phyloP scores from a whole-genome alignment of 2,797 vertebrate genomes.

The Rallus crepitans region DNA sequence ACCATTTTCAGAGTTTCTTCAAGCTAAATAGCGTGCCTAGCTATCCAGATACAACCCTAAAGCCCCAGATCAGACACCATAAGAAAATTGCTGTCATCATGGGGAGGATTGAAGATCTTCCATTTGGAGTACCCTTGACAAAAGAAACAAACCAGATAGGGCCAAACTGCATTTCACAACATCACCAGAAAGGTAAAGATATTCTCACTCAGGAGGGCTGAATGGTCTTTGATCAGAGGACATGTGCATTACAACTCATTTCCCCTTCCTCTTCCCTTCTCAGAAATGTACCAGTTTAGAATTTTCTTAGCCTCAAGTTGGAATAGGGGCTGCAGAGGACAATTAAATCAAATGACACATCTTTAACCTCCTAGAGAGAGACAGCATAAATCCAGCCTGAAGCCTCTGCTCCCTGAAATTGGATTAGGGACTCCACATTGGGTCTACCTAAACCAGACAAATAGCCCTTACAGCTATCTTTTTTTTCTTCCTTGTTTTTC shows the following conservation, averaged over 20 bases:
- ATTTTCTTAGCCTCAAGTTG: not conserved
- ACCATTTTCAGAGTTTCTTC: not conserved
- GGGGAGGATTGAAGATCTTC: not conserved
- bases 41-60: not conserved
- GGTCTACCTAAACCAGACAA: not conserved
- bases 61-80: not conserved
- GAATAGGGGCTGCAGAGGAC: not conserved
- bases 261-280: not conserved
- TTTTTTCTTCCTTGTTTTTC: not conserved
- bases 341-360: not conserved
- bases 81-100: not conserved
- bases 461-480: not conserved
- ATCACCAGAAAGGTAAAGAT: not conserved
- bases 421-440: not conserved
- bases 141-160: not conserved
- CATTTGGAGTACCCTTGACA: not conserved
- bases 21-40: not conserved
- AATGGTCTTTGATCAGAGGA: not conserved
- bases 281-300: not conserved
- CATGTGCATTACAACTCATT: accelerated
- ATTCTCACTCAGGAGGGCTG: not conserved
- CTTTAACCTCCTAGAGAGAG: not conserved
- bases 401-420: slow-evolving; percentile 16
- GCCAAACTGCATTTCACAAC: not conserved
- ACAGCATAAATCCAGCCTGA: not conserved